A percentile compares a stretch with the other conserved stretches of the same genome.
phyloP scores from a whole-genome alignment of 1,140 invertebrate species.

The Ostrea denselamellosa region DNA sequence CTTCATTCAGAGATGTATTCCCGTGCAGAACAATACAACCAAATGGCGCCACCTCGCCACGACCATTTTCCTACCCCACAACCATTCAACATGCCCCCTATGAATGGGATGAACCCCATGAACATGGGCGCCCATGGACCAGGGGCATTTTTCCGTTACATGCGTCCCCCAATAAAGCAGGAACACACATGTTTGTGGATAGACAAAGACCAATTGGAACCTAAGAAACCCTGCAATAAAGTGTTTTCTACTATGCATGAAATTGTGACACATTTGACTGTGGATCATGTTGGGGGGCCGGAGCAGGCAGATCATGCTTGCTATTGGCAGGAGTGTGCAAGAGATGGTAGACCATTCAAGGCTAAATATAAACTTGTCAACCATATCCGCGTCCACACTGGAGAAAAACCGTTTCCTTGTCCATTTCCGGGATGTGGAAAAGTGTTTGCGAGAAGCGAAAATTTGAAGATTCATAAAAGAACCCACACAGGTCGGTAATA shows the following conservation, averaged over 20 bases:
- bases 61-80: constrained; percentile 68
- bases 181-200: constrained; percentile 97
- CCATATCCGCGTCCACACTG: constrained; percentile 99
- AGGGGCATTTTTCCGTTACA: constrained; percentile 91
- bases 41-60: constrained; percentile 75
- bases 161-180: constrained; percentile 88
- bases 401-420: constrained; percentile 99
- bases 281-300: constrained; percentile 96
- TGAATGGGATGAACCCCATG: constrained; percentile 74
- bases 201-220: constrained; percentile 88
- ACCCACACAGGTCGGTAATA: constrained; percentile 85
- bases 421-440: constrained; percentile 98
- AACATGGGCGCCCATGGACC: constrained; percentile 73
- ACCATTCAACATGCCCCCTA: constrained; percentile 75
- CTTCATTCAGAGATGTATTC: constrained; percentile 79
- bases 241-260: constrained; percentile 95
- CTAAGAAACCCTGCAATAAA: constrained; percentile 93
- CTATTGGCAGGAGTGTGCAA: constrained; percentile 86
- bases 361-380: constrained; percentile 99
- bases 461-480: constrained; percentile 99
- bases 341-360: constrained; percentile 97
- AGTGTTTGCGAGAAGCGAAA: constrained; percentile 98
- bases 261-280: constrained; percentile 97
- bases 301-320: constrained; percentile 94
- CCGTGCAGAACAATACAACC: constrained; percentile 76